Evolutionary conservation across 2,113 vertebrate genomes (phyloP), one percentile per base, ranked within the genome.

Genomic region (Raja brachyura): DNA sequence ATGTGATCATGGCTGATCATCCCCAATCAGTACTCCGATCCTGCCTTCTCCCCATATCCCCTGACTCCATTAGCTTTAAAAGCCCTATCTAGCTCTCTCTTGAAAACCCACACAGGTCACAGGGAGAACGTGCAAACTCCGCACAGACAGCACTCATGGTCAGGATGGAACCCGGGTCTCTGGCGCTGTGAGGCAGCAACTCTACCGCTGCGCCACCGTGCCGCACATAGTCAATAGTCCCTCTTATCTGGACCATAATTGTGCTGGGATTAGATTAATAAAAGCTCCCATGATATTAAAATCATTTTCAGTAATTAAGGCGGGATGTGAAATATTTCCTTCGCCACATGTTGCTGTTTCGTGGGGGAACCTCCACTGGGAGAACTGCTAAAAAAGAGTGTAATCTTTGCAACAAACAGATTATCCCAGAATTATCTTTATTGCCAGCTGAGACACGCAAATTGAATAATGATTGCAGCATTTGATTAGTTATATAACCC

Each of bases 401-500:
- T 63, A 88, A 59, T 31, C 61, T 61, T 88, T 63, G n/a, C 31
- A 63, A n/a, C 81, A 86, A 61, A 59, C 83, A 88, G 59, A 66
- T 88, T 63, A 88, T 63, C 14, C 59, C 63, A 48, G 66, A 68
- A 92, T 92, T 92, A 92, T 63, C 66, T 73, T 92, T 92, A 22
- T 73, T 70, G 39, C 39, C 88, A 70, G 33, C 66, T 33, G 18
- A 73, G 88, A 39, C 88, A 48, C 63, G 10, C 66, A 92, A 39
- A 92, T 73, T 92, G 88, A 92, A 92, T 92, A 92, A 92, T 92
- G 25, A 73, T 92, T 92, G 88, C 33, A 92, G 88, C 66, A 22
- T 68, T 73, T 33, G 88, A 73, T 92, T 73, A 92, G 88, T 92
- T 20, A 92, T 73, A 92, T 22, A 73, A 70, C 63, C 31, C 31